These are phyloP conservation scores for Coptotermes formosanus DNA, from an alignment of 1,140 invertebrate genomes.

Conservation along the genomic window DNA sequence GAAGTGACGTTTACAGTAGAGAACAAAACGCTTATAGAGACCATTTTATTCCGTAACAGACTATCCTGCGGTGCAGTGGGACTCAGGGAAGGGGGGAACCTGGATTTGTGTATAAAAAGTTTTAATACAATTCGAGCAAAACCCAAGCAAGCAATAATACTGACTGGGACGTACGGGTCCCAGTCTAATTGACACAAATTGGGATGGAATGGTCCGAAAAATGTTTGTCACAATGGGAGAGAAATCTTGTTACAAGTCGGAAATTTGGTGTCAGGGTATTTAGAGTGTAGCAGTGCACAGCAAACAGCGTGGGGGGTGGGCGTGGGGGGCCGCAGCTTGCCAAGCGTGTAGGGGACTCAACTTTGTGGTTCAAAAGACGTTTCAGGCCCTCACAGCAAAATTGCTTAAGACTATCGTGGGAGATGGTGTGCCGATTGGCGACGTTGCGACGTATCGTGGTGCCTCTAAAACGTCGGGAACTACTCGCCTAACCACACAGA, in stretches of 20 bases:
- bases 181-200: background rate
- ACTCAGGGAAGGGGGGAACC: background rate
- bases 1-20: too few relatives aligned
- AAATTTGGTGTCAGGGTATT: background rate
- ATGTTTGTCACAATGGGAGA: background rate
- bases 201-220: background rate
- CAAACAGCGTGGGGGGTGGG: too few relatives aligned
- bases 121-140: background rate
- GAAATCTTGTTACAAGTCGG: too few relatives aligned
- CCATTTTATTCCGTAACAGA: background rate
- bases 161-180: background rate
- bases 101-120: background rate
- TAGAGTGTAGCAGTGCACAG: background rate
- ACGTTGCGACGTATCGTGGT: too few relatives aligned
- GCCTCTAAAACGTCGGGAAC: too few relatives aligned
- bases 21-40: background rate
- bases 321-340: too few relatives aligned
- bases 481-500: too few relatives aligned
- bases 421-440: too few relatives aligned
- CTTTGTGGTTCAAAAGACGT: too few relatives aligned
- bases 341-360: too few relatives aligned
- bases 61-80: background rate
- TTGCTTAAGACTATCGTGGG: too few relatives aligned
- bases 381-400: too few relatives aligned
- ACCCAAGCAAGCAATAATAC: background rate